These are phyloP conservation scores for Phyllostomus discolor DNA, from an alignment of 2,113 vertebrate species.

Conservation along the genomic window DNA sequence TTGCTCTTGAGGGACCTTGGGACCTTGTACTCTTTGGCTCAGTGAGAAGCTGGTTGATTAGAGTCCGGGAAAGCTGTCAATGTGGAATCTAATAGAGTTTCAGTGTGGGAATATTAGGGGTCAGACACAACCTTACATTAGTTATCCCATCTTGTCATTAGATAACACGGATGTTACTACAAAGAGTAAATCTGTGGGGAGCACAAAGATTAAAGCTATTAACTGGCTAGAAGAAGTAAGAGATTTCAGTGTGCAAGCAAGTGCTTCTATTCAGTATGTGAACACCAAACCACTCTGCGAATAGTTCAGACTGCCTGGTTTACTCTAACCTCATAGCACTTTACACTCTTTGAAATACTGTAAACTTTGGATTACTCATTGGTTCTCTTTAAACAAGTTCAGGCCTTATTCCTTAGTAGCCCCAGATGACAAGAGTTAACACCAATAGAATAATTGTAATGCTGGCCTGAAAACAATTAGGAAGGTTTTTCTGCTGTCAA, in stretches of 20 bases:
- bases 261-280: neutral
- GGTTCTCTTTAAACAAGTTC: constrained; percentile 15
- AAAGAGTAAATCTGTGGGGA: constrained; percentile 44
- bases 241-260: constrained; percentile 43
- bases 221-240: constrained; percentile 43
- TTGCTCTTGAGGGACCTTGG: constrained; percentile 68
- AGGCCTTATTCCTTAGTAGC: neutral
- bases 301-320: neutral
- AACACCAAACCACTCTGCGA: neutral
- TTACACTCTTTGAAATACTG: constrained; percentile 34
- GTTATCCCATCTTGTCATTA: constrained; percentile 57
- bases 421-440: neutral
- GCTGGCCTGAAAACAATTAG: constrained; percentile 37
- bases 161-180: constrained; percentile 51
- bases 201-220: constrained; percentile 5
- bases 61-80: constrained; percentile 52
- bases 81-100: constrained; percentile 56
- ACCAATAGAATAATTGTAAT: constrained; percentile 35
- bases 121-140: constrained; percentile 56
- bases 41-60: constrained; percentile 56
- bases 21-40: constrained; percentile 59
- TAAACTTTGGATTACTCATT: constrained; percentile 14
- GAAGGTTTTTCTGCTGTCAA: constrained; percentile 26
- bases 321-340: neutral
- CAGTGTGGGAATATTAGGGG: constrained; percentile 46